Conservation (phyloP, 1,140 invertebrate species). For the Ooceraea biroi region DNA sequence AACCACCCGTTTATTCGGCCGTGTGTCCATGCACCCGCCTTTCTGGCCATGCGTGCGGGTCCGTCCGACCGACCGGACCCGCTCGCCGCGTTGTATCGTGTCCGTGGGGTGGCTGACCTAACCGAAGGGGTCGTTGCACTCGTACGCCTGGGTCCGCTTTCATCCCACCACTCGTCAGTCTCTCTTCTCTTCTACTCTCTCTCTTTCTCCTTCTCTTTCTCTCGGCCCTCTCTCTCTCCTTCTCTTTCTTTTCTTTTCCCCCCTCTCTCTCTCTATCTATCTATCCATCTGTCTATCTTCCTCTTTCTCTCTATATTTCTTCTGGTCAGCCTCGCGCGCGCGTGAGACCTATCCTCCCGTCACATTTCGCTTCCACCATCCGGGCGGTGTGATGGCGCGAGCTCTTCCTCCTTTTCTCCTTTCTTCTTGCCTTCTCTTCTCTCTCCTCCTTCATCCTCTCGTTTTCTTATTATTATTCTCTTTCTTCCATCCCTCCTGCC, state of each 20-base stretch:
- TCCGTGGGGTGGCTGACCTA: constrained; percentile 85
- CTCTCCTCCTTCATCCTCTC: constrained; percentile 39
- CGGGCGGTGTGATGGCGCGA: constrained; percentile 32
- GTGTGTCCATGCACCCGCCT: constrained; percentile 32
- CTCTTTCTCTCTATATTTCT: constrained; percentile 73
- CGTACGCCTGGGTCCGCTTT: constrained; percentile 81
- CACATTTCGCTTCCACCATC: constrained; percentile 41
- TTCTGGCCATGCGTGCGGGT: constrained; percentile 47
- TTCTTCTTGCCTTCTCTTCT: constrained; percentile 39
- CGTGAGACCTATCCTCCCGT: constrained; percentile 71
- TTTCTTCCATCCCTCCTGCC: constrained; percentile 19
- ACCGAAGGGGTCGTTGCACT: constrained; percentile 84
- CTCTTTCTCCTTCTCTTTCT: constrained; percentile 73
- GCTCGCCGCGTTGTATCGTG: constrained; percentile 58
- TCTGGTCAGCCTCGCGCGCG: constrained; percentile 78
- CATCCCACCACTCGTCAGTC: constrained; percentile 72
- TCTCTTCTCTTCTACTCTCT: constrained; percentile 65
- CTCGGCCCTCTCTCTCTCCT: constrained; percentile 52
- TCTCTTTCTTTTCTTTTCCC: constrained; percentile 74
- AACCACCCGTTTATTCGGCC: constrained; percentile 66
- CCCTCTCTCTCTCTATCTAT: constrained; percentile 71
- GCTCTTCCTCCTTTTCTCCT: constrained; percentile 57
- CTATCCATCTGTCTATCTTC: constrained; percentile 49
- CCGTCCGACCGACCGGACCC: constrained; percentile 67
- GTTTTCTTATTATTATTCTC: constrained; percentile 56